Conservation (phyloP, 2,797 vertebrate genomes). For the Ispidina picta region DNA sequence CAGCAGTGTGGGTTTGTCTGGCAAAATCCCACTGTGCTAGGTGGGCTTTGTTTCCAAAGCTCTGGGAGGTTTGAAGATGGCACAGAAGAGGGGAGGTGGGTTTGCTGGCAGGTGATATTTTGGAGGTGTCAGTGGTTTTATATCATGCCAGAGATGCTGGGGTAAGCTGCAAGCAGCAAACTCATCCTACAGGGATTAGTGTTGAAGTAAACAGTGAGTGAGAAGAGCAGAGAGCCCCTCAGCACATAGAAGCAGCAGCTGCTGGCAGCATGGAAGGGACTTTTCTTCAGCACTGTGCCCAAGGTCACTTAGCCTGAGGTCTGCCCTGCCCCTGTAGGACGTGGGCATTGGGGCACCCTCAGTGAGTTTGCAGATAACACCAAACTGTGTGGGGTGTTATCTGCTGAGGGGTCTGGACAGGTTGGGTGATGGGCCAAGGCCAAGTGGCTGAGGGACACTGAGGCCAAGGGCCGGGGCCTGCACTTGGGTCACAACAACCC, state of each 20-base stretch:
- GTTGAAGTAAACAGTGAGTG: slow-evolving; percentile 37
- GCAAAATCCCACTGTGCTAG: background rate
- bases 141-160: background rate
- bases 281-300: background rate
- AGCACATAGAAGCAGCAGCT: background rate
- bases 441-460: too few relatives aligned
- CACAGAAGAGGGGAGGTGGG: background rate
- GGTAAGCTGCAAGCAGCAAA: slow-evolving; percentile 3
- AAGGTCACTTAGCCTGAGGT: background rate
- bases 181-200: background rate
- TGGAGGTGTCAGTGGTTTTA: background rate
- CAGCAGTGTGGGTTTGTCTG: background rate
- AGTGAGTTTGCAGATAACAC: too few relatives aligned
- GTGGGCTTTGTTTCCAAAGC: background rate
- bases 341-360: too few relatives aligned
- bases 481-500: too few relatives aligned
- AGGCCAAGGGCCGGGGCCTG: too few relatives aligned
- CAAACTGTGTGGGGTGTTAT: too few relatives aligned
- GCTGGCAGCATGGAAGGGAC: background rate
- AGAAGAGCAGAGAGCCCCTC: background rate
- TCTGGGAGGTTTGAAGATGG: background rate
- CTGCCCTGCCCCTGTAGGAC: fast-evolving
- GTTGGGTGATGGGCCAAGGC: too few relatives aligned
- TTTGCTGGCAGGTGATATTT: slow-evolving; percentile 23
- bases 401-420: too few relatives aligned